Base-by-base conservation (phyloP, 2,888 invertebrate species). In the Meta bourneti region DNA sequence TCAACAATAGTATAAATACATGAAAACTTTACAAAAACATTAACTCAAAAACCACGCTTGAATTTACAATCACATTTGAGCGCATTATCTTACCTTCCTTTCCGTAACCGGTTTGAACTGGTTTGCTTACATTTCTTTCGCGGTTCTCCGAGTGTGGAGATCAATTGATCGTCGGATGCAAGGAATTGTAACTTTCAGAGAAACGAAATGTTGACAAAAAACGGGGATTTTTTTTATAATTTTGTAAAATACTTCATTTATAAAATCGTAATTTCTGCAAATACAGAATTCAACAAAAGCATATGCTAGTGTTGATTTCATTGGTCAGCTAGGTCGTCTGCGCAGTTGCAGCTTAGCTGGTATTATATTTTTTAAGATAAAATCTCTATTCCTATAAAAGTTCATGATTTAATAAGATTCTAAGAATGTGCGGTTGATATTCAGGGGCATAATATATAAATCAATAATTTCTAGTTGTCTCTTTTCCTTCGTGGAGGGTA, bases 91-190 rank as follows among this genome's bases (percentile, higher is more conserved):
- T 69, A 89, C 92, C 85, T 91, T 91, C 81, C 72, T 85, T 89
- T 84, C 85, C 70, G 89, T 81, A 92, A 92, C 92, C 92, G 92
- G 92, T 92, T 92, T 81, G 77, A 92, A 92, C 92, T 92, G 92
- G 92, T 92, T 87, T 87, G 86, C 82, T 91, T 86, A 91, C 91
- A 87, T 91, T 82, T 91, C 78, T 91, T 87, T 91, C 87, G 91
- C 91, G 91, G 91, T 91, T 91, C 87, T 91, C 82, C 75, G 6
- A 52, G 74, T 78, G 34, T 52, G 54, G 11, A 82, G 84, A 84
- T 75, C 61, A 75, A 75, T 84, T 75, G 11, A 34, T 61, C 54
- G 48, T 13, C 52, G n/a, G 20, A 20, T 75, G 52, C 74, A 75
- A 82, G 19, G 7, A 82, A 51, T 19, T 84, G 61, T n/a, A 48